Conservation (phyloP, 2,797 vertebrate genomes). For the Manis crassicaudata region DNA sequence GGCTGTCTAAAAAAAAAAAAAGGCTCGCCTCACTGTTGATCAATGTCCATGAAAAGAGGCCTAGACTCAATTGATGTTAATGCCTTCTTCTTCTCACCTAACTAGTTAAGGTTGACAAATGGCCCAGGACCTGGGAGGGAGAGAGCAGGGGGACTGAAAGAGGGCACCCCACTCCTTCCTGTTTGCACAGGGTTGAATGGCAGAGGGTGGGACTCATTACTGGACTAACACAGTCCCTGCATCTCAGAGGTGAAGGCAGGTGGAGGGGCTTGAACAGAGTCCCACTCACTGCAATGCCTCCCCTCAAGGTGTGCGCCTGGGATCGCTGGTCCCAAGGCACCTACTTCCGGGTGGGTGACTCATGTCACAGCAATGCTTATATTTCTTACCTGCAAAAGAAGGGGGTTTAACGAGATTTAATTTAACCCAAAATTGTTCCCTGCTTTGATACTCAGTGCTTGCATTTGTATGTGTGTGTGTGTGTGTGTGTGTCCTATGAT, state of each 20-base stretch:
- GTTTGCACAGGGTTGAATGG: neutral
- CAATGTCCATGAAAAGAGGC: neutral
- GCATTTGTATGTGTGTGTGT: neutral
- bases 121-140: neutral
- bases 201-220: no score
- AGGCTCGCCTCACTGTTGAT: neutral
- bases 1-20: neutral
- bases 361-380: neutral
- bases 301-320: neutral
- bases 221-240: neutral
- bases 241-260: neutral
- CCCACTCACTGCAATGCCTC: neutral
- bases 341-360: neutral
- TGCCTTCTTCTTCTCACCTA: neutral
- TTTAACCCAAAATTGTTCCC: neutral
- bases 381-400: slow-evolving; percentile 2
- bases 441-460: neutral
- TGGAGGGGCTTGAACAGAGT: neutral
- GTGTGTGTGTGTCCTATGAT: neutral
- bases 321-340: neutral
- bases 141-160: neutral
- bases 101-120: neutral
- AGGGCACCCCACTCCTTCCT: neutral
- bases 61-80: neutral
- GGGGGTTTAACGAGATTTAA: neutral